These are phyloP conservation scores for Anthoptus insignis DNA, from an alignment of 2,888 invertebrate genomes.

Conservation along the genomic window DNA sequence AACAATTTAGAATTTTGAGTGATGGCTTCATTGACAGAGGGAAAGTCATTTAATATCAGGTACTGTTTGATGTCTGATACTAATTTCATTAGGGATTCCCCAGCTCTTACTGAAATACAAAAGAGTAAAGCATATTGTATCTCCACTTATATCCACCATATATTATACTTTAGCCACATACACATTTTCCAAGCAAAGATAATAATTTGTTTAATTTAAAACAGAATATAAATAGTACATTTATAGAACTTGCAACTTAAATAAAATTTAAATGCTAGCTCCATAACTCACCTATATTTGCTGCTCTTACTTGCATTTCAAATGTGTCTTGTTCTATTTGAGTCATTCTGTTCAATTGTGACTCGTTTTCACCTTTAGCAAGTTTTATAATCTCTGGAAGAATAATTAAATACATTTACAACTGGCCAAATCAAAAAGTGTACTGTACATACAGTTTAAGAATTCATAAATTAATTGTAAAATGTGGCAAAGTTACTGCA, in stretches of 20 bases:
- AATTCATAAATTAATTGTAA: too few relatives aligned
- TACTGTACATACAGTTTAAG: too few relatives aligned
- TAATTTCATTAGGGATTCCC: constrained; percentile 98
- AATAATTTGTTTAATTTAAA: too few relatives aligned
- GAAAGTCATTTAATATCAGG: constrained; percentile 98
- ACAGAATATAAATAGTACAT: too few relatives aligned
- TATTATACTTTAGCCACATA: too few relatives aligned
- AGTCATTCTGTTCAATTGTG: constrained; percentile 95
- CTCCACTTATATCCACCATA: too few relatives aligned
- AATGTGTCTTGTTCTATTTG: constrained; percentile 98
- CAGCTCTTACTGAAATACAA: constrained; percentile 93
- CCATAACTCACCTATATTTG: constrained; percentile 91
- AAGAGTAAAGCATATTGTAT: neutral
- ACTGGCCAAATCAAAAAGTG: too few relatives aligned
- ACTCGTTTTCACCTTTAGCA: constrained; percentile 96
- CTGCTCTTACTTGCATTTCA: constrained; percentile 98
- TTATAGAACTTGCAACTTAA: too few relatives aligned
- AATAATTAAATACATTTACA: too few relatives aligned
- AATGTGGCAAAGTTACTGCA: too few relatives aligned
- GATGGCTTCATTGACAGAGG: constrained; percentile 98
- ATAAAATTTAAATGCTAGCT: too few relatives aligned
- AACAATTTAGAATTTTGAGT: constrained; percentile 97
- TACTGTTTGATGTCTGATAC: constrained; percentile 99
- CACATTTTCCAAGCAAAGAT: too few relatives aligned
- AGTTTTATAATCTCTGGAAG: constrained; percentile 95